Conservation (phyloP, 2,888 invertebrate genomes). For the Nomada ruficornis region DNA sequence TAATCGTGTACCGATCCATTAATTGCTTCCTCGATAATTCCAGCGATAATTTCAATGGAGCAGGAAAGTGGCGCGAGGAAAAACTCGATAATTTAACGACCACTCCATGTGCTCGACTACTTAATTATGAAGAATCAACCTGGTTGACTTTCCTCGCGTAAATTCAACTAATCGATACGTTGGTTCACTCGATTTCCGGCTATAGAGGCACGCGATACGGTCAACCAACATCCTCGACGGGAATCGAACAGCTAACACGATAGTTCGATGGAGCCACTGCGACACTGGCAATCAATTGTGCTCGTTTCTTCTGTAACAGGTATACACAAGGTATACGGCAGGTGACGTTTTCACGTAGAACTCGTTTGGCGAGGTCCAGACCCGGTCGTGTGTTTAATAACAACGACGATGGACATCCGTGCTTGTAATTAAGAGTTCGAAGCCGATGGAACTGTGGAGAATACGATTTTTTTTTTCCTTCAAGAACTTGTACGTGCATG, state of each 20-base stretch:
- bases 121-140: conserved; percentile 40
- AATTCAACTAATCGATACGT: conserved; percentile 20
- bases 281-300: conserved; percentile 57
- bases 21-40: conserved; percentile 41
- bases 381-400: conserved; percentile 22
- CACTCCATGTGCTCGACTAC: background rate
- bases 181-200: conserved; percentile 22
- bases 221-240: conserved; percentile 8
- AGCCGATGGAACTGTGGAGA: background rate
- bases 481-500: background rate
- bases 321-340: conserved; percentile 7
- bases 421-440: conserved; percentile 5
- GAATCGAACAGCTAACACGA: conserved; percentile 13
- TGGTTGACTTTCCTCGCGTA: conserved; percentile 45
- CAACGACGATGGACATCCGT: conserved; percentile 10
- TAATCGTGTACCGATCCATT: conserved; percentile 13
- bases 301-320: conserved; percentile 43
- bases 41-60: conserved; percentile 21
- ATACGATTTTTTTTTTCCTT: background rate
- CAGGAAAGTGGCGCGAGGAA: conserved; percentile 21
- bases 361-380: conserved; percentile 49
- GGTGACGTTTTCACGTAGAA: conserved; percentile 52
- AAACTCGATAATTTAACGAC: conserved; percentile 38
- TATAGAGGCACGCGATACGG: background rate
- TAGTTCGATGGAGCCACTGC: conserved; percentile 34